Evolutionary conservation across 2,888 invertebrate genomes (phyloP).

Genomic region (Venusia cambrica): DNA sequence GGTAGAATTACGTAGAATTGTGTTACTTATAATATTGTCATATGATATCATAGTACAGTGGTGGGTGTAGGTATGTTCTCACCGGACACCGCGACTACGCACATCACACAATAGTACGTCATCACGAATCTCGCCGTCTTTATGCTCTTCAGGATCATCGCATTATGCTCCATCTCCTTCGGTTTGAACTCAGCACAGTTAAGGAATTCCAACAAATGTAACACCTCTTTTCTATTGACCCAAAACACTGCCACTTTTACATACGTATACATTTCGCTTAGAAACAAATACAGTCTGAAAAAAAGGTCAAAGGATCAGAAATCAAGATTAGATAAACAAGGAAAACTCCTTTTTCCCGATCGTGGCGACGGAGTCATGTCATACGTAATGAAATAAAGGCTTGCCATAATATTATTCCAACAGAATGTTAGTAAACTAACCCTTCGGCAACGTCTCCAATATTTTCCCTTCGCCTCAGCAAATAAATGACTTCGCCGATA

Average conservation of each 20-base stretch:
- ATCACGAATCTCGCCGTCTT: conserved; percentile 64
- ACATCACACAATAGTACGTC: conserved; percentile 69
- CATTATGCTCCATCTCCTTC: conserved; percentile 59
- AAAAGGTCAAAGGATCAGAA: too few species aligned
- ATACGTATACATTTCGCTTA: conserved; percentile 76
- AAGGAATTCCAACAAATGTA: conserved; percentile 58
- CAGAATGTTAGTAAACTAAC: conserved; percentile 46
- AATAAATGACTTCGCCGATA: conserved; percentile 84
- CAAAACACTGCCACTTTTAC: conserved; percentile 71
- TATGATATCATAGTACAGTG: too few species aligned
- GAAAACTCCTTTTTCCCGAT: conserved; percentile 9
- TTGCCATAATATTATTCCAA: conserved; percentile 38
- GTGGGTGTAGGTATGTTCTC: too few species aligned
- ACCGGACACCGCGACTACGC: conserved; percentile 73
- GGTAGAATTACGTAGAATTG: too few species aligned
- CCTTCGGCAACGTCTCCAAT: conserved; percentile 82
- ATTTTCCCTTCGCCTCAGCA: conserved; percentile 82
- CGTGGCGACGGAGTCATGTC: conserved; percentile 20
- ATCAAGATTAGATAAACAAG: conserved; percentile 19
- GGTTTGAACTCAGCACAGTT: conserved; percentile 65
- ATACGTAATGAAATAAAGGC: conserved; percentile 35
- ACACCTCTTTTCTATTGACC: conserved; percentile 64
- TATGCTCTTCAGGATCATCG: conserved; percentile 61
- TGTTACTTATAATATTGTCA: too few species aligned
- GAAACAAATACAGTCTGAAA: conserved; percentile 71